Evolutionary conservation across 2,113 vertebrate genomes (phyloP).

Genomic region (Dicaeum eximium): DNA sequence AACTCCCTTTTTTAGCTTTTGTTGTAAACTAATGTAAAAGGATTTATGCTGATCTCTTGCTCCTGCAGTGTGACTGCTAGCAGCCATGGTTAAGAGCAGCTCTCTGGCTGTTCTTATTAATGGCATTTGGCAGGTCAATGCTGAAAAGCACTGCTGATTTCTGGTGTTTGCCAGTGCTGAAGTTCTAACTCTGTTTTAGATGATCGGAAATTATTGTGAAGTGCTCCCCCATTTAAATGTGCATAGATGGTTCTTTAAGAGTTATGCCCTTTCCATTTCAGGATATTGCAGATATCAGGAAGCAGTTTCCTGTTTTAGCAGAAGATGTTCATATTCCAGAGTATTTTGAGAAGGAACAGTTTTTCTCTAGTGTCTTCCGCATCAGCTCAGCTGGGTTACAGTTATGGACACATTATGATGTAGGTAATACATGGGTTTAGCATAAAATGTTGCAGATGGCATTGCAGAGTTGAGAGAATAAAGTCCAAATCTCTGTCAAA

Average conservation of each 20-base stretch:
- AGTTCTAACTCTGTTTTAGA: background rate
- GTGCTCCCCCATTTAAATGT: background rate
- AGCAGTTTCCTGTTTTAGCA: constrained; percentile 89
- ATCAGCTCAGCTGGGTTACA: constrained; percentile 93
- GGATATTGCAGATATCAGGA: constrained; percentile 91
- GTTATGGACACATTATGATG: constrained; percentile 97
- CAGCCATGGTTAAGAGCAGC: background rate
- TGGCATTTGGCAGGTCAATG: background rate
- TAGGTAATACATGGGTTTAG: constrained; percentile 55
- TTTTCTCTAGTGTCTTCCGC: constrained; percentile 95
- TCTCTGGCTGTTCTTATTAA: background rate
- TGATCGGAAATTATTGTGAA: background rate
- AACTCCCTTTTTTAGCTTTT: background rate
- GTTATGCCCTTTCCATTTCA: constrained; percentile 40
- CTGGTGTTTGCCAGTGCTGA: background rate
- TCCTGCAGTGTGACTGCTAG: background rate
- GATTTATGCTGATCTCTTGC: background rate
- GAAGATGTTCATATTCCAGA: constrained; percentile 84
- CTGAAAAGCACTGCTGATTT: background rate
- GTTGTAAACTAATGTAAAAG: background rate
- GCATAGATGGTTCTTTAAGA: background rate
- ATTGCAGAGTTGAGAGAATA: background rate
- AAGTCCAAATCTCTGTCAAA: background rate
- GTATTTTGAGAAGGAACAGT: constrained; percentile 87
- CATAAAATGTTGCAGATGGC: background rate